phyloP scores from a whole-genome alignment of 2,888 invertebrate genomes.

The Nebria brevicollis region DNA sequence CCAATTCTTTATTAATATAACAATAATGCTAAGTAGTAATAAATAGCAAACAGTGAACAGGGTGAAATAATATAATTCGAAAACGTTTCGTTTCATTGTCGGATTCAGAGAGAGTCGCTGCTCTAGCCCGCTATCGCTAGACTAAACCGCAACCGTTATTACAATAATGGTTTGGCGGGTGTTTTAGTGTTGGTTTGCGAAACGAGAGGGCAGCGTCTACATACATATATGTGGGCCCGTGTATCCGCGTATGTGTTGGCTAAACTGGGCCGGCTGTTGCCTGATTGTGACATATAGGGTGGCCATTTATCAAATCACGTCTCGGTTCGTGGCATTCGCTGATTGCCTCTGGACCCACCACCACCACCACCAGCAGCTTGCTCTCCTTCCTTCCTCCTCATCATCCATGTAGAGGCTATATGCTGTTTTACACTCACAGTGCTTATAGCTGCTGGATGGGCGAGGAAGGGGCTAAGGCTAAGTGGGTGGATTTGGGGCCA shows the following conservation, averaged over 20 bases:
- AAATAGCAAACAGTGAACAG: neutral
- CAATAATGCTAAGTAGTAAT: neutral
- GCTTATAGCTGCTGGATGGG: neutral
- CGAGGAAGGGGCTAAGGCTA: neutral
- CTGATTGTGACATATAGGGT: constrained; percentile 52
- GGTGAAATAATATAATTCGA: neutral
- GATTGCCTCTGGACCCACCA: constrained; percentile 49
- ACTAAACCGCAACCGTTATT: constrained; percentile 17
- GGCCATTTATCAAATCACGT: constrained; percentile 51
- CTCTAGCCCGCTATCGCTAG: neutral
- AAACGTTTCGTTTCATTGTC: neutral
- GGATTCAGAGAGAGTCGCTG: neutral
- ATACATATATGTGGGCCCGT: neutral
- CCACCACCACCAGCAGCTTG: constrained; percentile 8
- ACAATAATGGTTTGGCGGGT: constrained; percentile 18
- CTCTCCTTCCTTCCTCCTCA: neutral
- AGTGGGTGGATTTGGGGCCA: neutral
- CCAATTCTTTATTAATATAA: neutral
- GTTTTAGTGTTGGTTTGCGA: constrained; percentile 2
- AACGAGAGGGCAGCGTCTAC: neutral
- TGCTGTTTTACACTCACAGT: neutral
- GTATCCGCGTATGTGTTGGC: constrained; percentile 8
- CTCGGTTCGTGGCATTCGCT: constrained; percentile 50
- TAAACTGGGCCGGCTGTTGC: constrained; percentile 45
- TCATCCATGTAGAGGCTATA: neutral